phyloP scores from a whole-genome alignment of 2,797 vertebrate species.

The Gobio occitaniae region DNA sequence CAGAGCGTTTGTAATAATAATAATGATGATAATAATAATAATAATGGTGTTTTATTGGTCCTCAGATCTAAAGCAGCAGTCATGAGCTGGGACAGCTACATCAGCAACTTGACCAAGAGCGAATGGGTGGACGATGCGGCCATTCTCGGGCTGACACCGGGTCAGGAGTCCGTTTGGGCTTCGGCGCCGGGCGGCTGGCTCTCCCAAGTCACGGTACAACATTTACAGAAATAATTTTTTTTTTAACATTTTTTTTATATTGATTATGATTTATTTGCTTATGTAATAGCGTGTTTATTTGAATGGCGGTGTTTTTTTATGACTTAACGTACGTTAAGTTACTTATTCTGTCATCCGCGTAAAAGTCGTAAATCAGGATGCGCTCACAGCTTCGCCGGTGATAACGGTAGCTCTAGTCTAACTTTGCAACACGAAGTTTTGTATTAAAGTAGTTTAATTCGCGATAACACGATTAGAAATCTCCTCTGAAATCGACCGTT shows the following conservation, averaged over 20 bases:
- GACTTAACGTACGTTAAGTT: neutral
- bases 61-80: conserved; percentile 22
- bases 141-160: conserved; percentile 30
- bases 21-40: neutral
- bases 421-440: neutral
- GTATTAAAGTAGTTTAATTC: neutral
- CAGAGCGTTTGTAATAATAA: neutral
- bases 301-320: neutral
- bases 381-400: neutral
- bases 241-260: too few relatives aligned
- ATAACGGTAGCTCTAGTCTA: neutral
- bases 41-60: neutral
- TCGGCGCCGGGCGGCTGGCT: conserved; percentile 36
- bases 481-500: neutral
- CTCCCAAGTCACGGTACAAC: conserved; percentile 42
- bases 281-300: neutral
- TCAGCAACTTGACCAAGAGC: conserved; percentile 31
- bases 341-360: neutral
- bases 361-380: neutral
- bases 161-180: conserved; percentile 57
- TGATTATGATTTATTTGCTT: neutral
- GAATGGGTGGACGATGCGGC: conserved; percentile 48
- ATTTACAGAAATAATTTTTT: too few relatives aligned
- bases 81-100: conserved; percentile 62
- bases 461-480: neutral